Evolutionary conservation across 2,797 vertebrate species (phyloP).

Genomic region (Poeciliopsis infans): DNA sequence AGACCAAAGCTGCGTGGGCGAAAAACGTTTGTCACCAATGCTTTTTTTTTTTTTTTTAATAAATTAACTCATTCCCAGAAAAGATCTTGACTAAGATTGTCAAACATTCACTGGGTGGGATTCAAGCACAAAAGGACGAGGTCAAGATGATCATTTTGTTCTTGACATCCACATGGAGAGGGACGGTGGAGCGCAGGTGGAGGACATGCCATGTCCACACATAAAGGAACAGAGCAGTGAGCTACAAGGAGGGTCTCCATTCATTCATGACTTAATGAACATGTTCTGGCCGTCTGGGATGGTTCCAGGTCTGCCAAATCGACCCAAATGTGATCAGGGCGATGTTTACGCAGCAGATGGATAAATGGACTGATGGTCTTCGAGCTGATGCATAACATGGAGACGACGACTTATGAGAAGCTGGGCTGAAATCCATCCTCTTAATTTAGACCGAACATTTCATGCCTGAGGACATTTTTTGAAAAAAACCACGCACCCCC

Average conservation of each 20-base stretch:
- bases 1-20: slow-evolving; percentile 25
- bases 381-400: slow-evolving; percentile 30
- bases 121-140: slow-evolving; percentile 19
- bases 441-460: slow-evolving; percentile 45
- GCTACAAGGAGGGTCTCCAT: neutral
- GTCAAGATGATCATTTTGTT: slow-evolving; percentile 3
- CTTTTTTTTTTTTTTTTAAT: neutral
- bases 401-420: slow-evolving; percentile 36
- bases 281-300: slow-evolving; percentile 6
- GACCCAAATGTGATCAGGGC: slow-evolving; percentile 31
- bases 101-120: slow-evolving; percentile 1
- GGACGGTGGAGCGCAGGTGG: slow-evolving; percentile 2
- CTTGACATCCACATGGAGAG: slow-evolving; percentile 6
- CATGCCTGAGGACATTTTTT: slow-evolving; percentile 30
- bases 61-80: slow-evolving; percentile 38
- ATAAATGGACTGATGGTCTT: slow-evolving; percentile 19
- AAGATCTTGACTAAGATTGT: slow-evolving; percentile 5
- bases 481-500: too few relatives aligned
- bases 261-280: neutral
- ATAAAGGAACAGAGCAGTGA: neutral
- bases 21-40: slow-evolving; percentile 22
- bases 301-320: slow-evolving; percentile 14
- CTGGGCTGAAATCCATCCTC: slow-evolving; percentile 47
- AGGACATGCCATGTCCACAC: slow-evolving; percentile 8
- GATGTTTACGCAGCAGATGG: slow-evolving; percentile 32